A percentile compares a stretch with the other conserved stretches of the same genome.
Evolutionary conservation across 1,140 invertebrate species (phyloP).

Genomic region (Anoplolepis gracilipes): DNA sequence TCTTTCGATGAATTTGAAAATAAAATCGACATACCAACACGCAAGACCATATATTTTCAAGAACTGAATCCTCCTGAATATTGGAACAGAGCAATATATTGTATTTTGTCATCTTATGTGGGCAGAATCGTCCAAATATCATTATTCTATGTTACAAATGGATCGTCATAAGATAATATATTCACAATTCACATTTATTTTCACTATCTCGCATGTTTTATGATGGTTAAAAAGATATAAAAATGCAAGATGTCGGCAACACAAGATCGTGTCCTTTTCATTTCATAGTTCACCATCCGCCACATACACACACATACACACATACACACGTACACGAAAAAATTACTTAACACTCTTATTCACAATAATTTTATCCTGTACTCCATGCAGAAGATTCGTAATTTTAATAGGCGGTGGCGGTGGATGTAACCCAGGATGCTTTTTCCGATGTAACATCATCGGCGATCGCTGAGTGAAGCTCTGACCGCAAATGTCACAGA

Average conservation of each 20-base stretch:
- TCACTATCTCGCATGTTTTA: neutral
- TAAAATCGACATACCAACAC: conserved; percentile 21
- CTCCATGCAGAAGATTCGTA: conserved; percentile 79
- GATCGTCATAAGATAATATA: neutral
- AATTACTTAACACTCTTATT: conserved; percentile 74
- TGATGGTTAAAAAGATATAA: conserved; percentile 42
- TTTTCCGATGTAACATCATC: conserved; percentile 84
- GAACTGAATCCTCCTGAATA: conserved; percentile 18
- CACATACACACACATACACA: neutral
- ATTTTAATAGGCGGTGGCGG: conserved; percentile 81
- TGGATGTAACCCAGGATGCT: conserved; percentile 86
- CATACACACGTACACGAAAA: too few species aligned
- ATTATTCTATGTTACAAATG: conserved; percentile 10
- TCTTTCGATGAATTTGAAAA: neutral
- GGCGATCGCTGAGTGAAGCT: conserved; percentile 85
- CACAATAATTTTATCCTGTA: conserved; percentile 80
- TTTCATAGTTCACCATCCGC: neutral
- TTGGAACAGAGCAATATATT: neutral
- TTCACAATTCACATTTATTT: neutral
- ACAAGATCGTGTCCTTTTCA: neutral
- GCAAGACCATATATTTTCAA: neutral
- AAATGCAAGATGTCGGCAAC: neutral
- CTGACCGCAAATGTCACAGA: conserved; percentile 85
- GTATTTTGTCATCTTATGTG: neutral
- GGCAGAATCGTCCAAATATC: neutral